Base-by-base conservation (phyloP, 2,113 vertebrate genomes). In the Nanorana parkeri region DNA sequence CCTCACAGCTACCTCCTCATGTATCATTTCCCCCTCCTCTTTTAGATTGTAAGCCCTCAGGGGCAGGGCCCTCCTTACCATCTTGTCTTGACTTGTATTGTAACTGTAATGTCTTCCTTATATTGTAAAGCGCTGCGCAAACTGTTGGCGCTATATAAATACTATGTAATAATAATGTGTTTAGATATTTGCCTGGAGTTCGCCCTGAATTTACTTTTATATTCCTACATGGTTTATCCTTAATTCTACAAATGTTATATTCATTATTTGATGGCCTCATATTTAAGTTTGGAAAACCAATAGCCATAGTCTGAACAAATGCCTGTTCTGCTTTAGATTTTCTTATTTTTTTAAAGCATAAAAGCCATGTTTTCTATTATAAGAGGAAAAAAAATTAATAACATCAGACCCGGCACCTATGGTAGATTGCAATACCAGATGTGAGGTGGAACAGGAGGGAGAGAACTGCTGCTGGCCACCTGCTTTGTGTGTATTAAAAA, bases 351-450 rank as follows among this genome's bases (percentile, higher is more conserved):
- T 87, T 87, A 78, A 86, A 87, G 83, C 84, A 84, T 17, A 63
- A 77, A 83, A 81, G 28, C 87, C 84, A 88, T 86, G 87, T 88
- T 89, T 90, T 90, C 88, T 92, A 89, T 55, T 21, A 85, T 69
- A 68, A 80, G 61, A 63, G 8, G 32, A 51, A 52, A 81, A 75
- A 67, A 74, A 74, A 36, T 47, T 6, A 76, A 41, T 67, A 82
- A 88, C 88, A 84, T 77, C 87, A 82, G 81, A 3, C 74, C 71
- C 83, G 26, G 85, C 85, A 78, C 86, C 83, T 83, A 85, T 32
- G 13, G n/a, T 55, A 85, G 80, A 88, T 68, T 58, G 24, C 71
- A 85, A 78, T 84, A 72, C 86, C 89, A 92, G 88, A 91, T 91
- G 88, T 85, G 87, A 64, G 85, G 64, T 78, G n/a, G 24, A 51